A percentile compares a stretch with the other conserved stretches of the same genome.
Conservation (phyloP, 2,113 vertebrate genomes). For the Microcebus ravelobensis region DNA sequence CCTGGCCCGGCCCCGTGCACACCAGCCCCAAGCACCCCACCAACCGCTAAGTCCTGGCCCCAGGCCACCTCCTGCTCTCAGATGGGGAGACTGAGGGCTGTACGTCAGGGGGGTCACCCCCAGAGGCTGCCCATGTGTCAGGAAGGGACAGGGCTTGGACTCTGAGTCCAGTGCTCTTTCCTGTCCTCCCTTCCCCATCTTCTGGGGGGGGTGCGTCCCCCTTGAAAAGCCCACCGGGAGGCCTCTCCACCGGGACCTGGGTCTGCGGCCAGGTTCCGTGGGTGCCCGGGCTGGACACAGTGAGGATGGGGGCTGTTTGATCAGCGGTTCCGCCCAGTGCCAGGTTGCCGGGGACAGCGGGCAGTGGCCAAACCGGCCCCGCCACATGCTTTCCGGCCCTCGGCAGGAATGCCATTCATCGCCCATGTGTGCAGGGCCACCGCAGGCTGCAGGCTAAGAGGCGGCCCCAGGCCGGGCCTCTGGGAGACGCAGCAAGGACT, state of each 20-base stretch:
- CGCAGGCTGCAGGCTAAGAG: not conserved
- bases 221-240: not conserved
- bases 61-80: not conserved
- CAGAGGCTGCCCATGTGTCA: not conserved
- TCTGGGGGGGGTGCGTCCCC: accelerated
- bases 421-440: not conserved
- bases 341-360: constrained; percentile 78
- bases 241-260: not conserved
- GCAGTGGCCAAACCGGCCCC: constrained; percentile 86
- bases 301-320: constrained; percentile 56
- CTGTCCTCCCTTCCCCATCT: accelerated
- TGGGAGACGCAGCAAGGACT: not conserved
- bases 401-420: constrained; percentile 60
- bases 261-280: not conserved
- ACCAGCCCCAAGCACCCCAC: not conserved
- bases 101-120: accelerated
- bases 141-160: not conserved
- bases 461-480: not conserved
- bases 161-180: accelerated
- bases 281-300: constrained; percentile 16
- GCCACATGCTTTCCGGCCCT: constrained; percentile 84
- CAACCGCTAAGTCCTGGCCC: not conserved
- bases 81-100: constrained; percentile 22
- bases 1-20: not conserved
- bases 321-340: constrained; percentile 59